Evolutionary conservation across 2,113 vertebrate genomes (phyloP).

Genomic region (Chlorocebus sabaeus): DNA sequence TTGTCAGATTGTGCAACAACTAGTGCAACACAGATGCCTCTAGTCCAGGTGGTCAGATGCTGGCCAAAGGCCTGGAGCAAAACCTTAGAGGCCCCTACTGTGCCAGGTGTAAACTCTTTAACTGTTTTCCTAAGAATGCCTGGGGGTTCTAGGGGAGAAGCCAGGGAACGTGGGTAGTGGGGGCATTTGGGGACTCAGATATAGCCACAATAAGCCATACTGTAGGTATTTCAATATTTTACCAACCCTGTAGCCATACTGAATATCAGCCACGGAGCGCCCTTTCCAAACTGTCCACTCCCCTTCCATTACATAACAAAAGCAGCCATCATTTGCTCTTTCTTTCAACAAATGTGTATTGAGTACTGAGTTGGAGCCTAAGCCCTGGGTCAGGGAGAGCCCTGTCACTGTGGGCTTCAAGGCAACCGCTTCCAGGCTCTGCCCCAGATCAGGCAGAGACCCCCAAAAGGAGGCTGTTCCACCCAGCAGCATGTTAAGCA

Average conservation of each 20-base stretch:
- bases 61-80: neutral
- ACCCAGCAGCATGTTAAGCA: neutral
- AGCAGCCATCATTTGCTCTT: neutral
- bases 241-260: neutral
- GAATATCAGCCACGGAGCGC: neutral
- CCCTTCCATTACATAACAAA: neutral
- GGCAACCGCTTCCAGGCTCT: neutral
- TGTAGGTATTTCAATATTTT: neutral
- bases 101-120: neutral
- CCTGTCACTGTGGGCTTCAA: neutral
- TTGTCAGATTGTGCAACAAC: neutral
- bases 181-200: neutral
- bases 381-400: neutral
- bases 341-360: too few relatives aligned
- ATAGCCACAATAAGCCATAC: neutral
- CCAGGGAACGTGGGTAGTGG: neutral
- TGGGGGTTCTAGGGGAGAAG: rapidly evolving
- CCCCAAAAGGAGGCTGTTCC: rapidly evolving
- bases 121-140: neutral
- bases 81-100: neutral
- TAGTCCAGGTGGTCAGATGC: neutral
- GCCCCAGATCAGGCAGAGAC: neutral
- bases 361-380: neutral
- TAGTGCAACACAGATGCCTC: rapidly evolving
- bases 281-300: neutral